Evolutionary conservation across 2,113 vertebrate species (phyloP), one percentile per base, ranked within the genome.

Genomic region (Neolamprologus fasciatus): DNA sequence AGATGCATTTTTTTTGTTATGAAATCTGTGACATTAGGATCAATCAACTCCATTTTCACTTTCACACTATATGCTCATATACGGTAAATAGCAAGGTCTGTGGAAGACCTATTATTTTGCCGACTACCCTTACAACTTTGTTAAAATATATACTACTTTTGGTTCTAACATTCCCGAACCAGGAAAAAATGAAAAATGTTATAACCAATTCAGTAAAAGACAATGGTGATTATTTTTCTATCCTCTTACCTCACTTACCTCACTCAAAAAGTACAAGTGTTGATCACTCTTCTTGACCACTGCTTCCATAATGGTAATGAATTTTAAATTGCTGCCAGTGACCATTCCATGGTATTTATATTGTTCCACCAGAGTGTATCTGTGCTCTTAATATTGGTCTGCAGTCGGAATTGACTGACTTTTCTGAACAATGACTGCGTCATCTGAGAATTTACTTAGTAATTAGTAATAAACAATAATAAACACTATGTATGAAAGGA

Each of bases 391-490:
- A 54, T 54, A 54, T 53, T 10, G 50, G 50, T 54, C n/a, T 54
- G n/a, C 53, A 54, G 9, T 54, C 6, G 0, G 53, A 54, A 54
- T 12, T 54, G 53, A 54, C 6, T 21, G 53, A 54, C 53, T 54
- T 54, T 23, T 21, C 5, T 54, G n/a, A 54, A 54, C 0, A 54
- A 54, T 23, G n/a, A 54, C 53, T 21, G n/a, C 0, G 53, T 54
- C n/a, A 12, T 54, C 53, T 54, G 53, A 54, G 0, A 21, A 54
- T 12, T 21, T 54, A 54, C n/a, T 54, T 54, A 21, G 53, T 54
- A 54, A 54, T 7, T 54, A 54, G 53, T 54, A 0, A 12, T 54
- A 54, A 23, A 23, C 53, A 7, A 23, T 54, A 54, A 54, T 54
- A 23, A 54, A 54, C 53, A 54, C 53, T 3, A 54, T 23, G 53